Evolutionary conservation across 2,888 invertebrate genomes (phyloP).

Genomic region (Carabus problematicus): DNA sequence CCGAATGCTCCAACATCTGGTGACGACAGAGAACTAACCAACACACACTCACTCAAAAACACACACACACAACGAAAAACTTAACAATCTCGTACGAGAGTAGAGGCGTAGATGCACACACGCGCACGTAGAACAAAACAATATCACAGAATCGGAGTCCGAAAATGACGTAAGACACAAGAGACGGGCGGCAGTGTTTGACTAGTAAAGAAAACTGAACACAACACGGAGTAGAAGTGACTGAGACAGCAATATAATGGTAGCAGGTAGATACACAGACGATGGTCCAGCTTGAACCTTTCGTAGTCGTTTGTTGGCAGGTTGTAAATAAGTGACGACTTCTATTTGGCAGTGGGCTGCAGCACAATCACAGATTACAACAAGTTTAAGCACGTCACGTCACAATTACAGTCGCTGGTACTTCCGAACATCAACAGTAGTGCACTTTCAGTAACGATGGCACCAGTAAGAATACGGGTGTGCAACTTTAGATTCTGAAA

Average conservation of each 20-base stretch:
- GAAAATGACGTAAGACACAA: neutral
- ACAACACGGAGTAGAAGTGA: slow-evolving; percentile 2
- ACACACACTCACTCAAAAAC: neutral
- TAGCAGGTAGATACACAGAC: too few species aligned
- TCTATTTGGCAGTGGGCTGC: too few species aligned
- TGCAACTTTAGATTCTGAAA: slow-evolving; percentile 41
- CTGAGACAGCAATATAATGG: too few species aligned
- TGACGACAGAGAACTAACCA: slow-evolving; percentile 19
- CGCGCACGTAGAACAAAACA: slow-evolving; percentile 5
- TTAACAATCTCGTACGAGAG: too few species aligned
- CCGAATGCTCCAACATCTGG: slow-evolving; percentile 54
- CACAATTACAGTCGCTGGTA: too few species aligned
- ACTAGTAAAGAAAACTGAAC: slow-evolving; percentile 22
- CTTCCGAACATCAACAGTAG: too few species aligned
- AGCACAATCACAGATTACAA: too few species aligned
- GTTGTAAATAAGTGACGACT: too few species aligned
- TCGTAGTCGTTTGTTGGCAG: too few species aligned
- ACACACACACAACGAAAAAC: neutral
- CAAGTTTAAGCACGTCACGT: too few species aligned
- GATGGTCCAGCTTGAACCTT: too few species aligned
- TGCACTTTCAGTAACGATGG: too few species aligned
- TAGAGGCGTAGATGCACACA: neutral
- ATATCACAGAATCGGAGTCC: slow-evolving; percentile 1
- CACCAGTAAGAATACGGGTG: slow-evolving; percentile 17
- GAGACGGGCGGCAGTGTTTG: slow-evolving; percentile 16